These are phyloP conservation scores for Sarcophaga rosellei DNA, from an alignment of 2,888 invertebrate genomes.

Conservation along the genomic window DNA sequence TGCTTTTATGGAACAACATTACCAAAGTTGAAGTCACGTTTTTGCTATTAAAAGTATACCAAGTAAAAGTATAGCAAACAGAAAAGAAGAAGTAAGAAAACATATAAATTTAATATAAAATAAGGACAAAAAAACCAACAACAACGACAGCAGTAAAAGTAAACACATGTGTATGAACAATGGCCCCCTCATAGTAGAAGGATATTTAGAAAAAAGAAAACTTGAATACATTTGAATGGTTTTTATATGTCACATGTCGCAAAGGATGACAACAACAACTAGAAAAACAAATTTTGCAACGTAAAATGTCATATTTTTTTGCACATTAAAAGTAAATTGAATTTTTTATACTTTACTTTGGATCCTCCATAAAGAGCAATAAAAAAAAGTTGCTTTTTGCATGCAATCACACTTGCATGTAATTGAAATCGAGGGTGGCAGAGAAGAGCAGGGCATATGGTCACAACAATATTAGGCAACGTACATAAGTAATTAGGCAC, in stretches of 20 bases:
- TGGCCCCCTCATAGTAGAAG: neutral
- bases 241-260: constrained; percentile 42
- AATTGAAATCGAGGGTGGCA: no score
- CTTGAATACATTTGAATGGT: constrained; percentile 14
- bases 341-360: neutral
- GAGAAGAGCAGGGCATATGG: no score
- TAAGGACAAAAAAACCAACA: constrained; percentile 17
- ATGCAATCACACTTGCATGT: no score
- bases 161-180: constrained; percentile 15
- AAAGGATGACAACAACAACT: neutral
- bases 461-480: no score
- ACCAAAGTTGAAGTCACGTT: constrained; percentile 50
- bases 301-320: constrained; percentile 21
- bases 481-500: no score
- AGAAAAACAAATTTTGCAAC: constrained; percentile 17
- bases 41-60: constrained; percentile 46
- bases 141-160: neutral
- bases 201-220: constrained; percentile 5
- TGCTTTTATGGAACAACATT: neutral
- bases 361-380: no score
- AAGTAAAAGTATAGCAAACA: neutral
- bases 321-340: constrained; percentile 15
- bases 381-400: no score
- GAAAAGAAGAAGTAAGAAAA: neutral
- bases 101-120: constrained; percentile 4